Evolutionary conservation across 2,797 vertebrate species (phyloP).

Genomic region (Centropyge bicolor): DNA sequence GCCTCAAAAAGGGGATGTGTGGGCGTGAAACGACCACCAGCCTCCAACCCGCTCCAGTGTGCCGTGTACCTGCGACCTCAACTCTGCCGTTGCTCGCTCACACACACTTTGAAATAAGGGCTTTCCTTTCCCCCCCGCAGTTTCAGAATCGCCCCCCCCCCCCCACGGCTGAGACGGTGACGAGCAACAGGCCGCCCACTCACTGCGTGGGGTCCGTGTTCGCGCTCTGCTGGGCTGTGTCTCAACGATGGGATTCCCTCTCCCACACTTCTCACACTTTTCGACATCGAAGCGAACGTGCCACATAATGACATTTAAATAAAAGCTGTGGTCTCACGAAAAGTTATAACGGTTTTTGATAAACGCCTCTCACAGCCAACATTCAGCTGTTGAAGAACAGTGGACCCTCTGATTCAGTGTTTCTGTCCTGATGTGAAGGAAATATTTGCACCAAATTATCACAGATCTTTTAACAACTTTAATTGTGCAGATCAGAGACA

Average conservation of each 20-base stretch:
- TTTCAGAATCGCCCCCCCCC: slow-evolving; percentile 54
- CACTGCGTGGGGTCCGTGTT: slow-evolving; percentile 49
- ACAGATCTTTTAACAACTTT: not conserved
- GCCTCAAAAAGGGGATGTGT: slow-evolving; percentile 27
- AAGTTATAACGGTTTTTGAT: slow-evolving; percentile 27
- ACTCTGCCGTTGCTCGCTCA: not conserved
- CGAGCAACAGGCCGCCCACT: slow-evolving; percentile 45
- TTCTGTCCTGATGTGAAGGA: not conserved
- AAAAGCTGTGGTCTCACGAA: slow-evolving; percentile 11
- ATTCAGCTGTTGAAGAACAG: not conserved
- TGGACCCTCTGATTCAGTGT: not conserved
- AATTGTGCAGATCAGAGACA: not conserved
- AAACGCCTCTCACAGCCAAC: not conserved
- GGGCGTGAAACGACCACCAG: slow-evolving; percentile 52
- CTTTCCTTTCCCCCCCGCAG: slow-evolving; percentile 57
- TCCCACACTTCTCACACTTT: slow-evolving; percentile 8
- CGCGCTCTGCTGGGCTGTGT: slow-evolving; percentile 29
- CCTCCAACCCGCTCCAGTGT: not conserved
- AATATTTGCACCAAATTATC: slow-evolving; percentile 4
- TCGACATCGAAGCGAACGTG: not conserved
- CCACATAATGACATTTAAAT: slow-evolving; percentile 51
- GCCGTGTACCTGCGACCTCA: slow-evolving; percentile 25
- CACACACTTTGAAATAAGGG: slow-evolving; percentile 43
- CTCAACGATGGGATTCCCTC: slow-evolving; percentile 54
- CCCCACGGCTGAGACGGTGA: slow-evolving; percentile 45